Evolutionary conservation across 2,797 vertebrate species (phyloP).

Genomic region (Gallinago solitaria): DNA sequence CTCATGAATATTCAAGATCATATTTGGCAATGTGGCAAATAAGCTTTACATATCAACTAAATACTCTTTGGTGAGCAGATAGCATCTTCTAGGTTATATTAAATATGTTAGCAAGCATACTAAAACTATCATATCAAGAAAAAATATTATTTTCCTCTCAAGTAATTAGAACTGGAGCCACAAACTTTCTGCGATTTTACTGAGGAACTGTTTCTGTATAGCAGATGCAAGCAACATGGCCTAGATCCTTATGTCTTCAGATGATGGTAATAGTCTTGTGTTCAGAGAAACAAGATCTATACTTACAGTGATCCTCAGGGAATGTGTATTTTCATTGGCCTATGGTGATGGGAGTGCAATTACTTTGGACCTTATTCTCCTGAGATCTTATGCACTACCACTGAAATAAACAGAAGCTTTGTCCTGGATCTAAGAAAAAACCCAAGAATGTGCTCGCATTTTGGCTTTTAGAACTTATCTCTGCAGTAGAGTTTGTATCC

Average conservation of each 20-base stretch:
- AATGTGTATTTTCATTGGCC: background rate
- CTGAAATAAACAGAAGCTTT: conserved; percentile 11
- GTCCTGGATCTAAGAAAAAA: background rate
- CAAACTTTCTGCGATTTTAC: background rate
- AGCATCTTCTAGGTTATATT: background rate
- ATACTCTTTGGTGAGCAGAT: background rate
- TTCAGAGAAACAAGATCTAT: background rate
- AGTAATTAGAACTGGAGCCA: background rate
- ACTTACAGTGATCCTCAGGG: background rate
- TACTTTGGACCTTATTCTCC: background rate
- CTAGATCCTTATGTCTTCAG: background rate
- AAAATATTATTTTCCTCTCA: fast-evolving
- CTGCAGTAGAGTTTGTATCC: background rate
- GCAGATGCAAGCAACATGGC: background rate
- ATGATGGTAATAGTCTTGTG: background rate
- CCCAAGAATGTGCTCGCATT: fast-evolving
- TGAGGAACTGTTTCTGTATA: background rate
- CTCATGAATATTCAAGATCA: background rate
- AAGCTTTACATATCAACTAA: background rate
- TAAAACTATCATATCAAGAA: background rate
- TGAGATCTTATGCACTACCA: background rate
- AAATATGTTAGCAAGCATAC: background rate
- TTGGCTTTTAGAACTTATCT: background rate
- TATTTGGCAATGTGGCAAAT: background rate
- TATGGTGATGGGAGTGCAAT: background rate